Percentiles rank a stretch among this genome's conserved stretches.
Evolutionary conservation across 53 echinoderm and acorn worm species (phyloP).

Genomic region (Patiria pectinifera): DNA sequence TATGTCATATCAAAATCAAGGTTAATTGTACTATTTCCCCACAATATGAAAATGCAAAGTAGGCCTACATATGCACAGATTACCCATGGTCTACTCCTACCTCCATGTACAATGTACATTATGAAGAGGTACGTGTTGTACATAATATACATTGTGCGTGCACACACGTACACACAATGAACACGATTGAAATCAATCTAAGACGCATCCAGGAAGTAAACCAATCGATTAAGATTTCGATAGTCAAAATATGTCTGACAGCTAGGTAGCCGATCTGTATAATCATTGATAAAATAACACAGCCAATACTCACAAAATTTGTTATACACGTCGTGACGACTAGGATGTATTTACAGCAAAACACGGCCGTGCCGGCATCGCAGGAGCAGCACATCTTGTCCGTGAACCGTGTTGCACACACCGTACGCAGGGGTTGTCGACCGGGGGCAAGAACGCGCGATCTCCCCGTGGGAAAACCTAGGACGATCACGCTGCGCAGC

Average conservation of each 20-base stretch:
- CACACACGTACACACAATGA: not conserved
- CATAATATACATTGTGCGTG: not conserved
- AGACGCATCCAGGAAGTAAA: not conserved
- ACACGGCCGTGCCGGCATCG: constrained; percentile 67
- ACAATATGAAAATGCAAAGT: too few relatives aligned
- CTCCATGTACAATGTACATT: constrained; percentile 7
- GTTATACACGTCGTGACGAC: constrained; percentile 73
- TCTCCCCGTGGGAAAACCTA: not conserved
- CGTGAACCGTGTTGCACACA: not conserved
- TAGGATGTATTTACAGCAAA: constrained; percentile 73
- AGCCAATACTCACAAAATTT: constrained; percentile 68
- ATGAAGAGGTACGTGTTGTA: not conserved
- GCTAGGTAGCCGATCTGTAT: not conserved
- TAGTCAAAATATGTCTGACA: not conserved
- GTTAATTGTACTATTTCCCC: too few relatives aligned
- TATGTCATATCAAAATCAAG: too few relatives aligned
- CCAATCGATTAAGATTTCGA: not conserved
- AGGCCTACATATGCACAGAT: not conserved
- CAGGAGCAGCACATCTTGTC: constrained; percentile 59
- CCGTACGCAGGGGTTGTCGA: not conserved
- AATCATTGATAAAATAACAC: not conserved
- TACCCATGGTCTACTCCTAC: too few relatives aligned
- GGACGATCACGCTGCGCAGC: constrained; percentile 4
- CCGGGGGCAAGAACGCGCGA: not conserved
- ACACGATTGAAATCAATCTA: not conserved